Conservation (phyloP, 92 coral and sea anemone genomes). For the Porites lobata region DNA sequence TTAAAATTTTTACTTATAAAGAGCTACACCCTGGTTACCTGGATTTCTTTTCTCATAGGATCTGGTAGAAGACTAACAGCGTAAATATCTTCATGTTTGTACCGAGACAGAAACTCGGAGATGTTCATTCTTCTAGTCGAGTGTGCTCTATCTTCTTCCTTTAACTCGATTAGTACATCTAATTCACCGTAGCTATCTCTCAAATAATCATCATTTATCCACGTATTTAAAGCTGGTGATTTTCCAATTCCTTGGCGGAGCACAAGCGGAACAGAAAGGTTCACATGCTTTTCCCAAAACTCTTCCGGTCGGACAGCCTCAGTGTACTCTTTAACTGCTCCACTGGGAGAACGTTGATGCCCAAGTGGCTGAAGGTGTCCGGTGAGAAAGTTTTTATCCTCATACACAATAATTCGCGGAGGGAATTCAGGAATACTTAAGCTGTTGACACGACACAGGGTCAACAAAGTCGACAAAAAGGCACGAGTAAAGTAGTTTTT, state of each 20-base stretch:
- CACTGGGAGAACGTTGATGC: conserved; percentile 83
- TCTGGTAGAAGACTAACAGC: conserved; percentile 93
- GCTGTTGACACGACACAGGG: too few relatives aligned
- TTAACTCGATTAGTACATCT: conserved; percentile 92
- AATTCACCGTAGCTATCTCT: conserved; percentile 83
- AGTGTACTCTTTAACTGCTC: conserved; percentile 83
- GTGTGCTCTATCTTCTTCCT: conserved; percentile 85
- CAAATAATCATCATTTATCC: conserved; percentile 88
- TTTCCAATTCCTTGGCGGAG: conserved; percentile 86
- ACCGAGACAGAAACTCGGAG: conserved; percentile 79
- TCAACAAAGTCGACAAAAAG: not conserved
- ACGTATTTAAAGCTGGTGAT: conserved; percentile 83
- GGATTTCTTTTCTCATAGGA: conserved; percentile 95
- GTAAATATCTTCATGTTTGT: conserved; percentile 84
- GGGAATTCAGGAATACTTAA: conserved; percentile 16
- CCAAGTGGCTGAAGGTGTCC: conserved; percentile 95
- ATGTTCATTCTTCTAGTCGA: conserved; percentile 84
- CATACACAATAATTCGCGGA: conserved; percentile 2
- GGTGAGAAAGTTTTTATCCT: conserved; percentile 36
- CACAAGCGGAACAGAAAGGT: conserved; percentile 76
- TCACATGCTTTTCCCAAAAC: conserved; percentile 92
- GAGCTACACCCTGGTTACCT: conserved; percentile 61
- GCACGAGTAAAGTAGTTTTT: too few relatives aligned
- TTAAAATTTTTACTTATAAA: not conserved
- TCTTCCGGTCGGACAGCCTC: conserved; percentile 78